A percentile compares a stretch with the other conserved stretches of the same genome.
phyloP scores from a whole-genome alignment of 1,140 invertebrate genomes.

The Orchestia grillus region DNA sequence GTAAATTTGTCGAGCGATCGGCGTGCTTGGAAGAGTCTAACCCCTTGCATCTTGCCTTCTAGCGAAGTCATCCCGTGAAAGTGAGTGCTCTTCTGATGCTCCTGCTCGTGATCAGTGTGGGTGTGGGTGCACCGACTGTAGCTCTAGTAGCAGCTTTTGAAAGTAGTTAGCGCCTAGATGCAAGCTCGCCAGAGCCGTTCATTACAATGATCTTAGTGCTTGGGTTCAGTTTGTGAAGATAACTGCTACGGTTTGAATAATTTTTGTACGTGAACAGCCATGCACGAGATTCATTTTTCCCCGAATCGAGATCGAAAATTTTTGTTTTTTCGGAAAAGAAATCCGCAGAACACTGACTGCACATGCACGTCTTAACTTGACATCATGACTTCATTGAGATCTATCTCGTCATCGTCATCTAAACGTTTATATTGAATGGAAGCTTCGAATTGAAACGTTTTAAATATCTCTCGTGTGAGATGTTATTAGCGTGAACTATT shows the following conservation, averaged over 20 bases:
- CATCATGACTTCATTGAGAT: neutral
- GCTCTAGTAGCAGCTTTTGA: neutral
- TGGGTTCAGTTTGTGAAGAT: neutral
- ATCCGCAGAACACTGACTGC: neutral
- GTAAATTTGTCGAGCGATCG: neutral
- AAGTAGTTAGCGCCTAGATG: neutral
- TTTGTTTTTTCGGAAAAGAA: neutral
- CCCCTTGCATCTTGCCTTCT: neutral
- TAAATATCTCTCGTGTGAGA: neutral
- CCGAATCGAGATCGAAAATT: neutral
- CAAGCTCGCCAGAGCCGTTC: neutral
- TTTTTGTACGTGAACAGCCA: neutral
- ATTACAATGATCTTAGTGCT: neutral
- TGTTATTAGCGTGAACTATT: neutral
- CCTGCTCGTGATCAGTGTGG: neutral
- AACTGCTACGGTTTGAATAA: neutral
- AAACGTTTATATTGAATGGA: neutral
- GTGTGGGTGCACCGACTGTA: neutral
- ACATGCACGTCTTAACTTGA: neutral
- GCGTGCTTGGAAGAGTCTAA: neutral
- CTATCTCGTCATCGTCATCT: neutral
- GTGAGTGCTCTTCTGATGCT: neutral
- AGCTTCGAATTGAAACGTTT: neutral
- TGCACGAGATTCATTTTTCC: neutral
- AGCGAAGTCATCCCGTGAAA: constrained; percentile 14